Base-by-base conservation (phyloP, 2,113 vertebrate genomes). In the Scopus umbretta region DNA sequence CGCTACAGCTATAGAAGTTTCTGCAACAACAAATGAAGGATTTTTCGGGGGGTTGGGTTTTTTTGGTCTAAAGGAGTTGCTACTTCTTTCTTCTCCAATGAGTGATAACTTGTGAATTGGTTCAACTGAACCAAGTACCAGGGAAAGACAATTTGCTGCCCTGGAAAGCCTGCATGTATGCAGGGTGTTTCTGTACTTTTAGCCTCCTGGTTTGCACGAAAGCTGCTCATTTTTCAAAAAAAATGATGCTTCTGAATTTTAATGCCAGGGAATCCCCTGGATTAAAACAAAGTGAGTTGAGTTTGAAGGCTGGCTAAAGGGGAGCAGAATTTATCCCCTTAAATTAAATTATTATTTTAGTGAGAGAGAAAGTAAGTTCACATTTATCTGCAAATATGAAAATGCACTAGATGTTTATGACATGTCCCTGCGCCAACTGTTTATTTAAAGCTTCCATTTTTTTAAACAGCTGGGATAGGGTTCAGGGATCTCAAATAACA, bases 161-260 rank as follows among this genome's bases (percentile, higher is more conserved):
- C 45, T 4, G 3, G 40, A 72, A 61, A 53, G 17, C 18, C 10
- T 34, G 18, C 34, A 29, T 0, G 0, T n/a, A 29, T 30, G 53
- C 40, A 79, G 47, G 53, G 14, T 55, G 27, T 40, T 67, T 62
- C 55, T 56, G 53, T 62, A 55, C 47, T 67, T 83, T 65, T 59
- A 65, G 52, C 29, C 29, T 66, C 53, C 27, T 68, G 13, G 7
- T 68, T 73, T 83, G 42, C 42, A 63, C 23, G 45, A 23, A 23
- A 73, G 23, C 40, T 55, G 32, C 11, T 45, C 2, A 19, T 62
- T 42, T 45, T 59, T 58, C 16, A 29, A 12, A 22, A 40, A 79
- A 79, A 42, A 53, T 17, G 1, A 38, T 11, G 6, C 27, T 50
- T 45, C 49, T 88, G 47, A 62, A 38, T 68, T 73, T 83, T 58